Conservation (phyloP, 2,113 vertebrate genomes). For the Jacana jacana region DNA sequence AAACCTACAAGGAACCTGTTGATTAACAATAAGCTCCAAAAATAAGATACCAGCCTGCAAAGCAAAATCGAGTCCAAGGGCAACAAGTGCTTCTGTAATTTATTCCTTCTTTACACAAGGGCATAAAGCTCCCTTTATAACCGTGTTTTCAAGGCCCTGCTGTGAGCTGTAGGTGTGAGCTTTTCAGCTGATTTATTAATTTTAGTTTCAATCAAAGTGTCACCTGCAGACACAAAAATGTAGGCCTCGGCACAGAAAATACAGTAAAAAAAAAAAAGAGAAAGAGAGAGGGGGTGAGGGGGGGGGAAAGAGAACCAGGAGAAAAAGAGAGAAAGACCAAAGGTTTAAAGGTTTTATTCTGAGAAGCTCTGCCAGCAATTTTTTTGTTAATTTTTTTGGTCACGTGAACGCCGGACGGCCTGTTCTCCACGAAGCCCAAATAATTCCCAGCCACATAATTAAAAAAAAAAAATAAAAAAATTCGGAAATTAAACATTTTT, state of each 20-base stretch:
- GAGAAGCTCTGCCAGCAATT: conserved; percentile 71
- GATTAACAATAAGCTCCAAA: conserved; percentile 82
- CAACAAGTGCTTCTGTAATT: conserved; percentile 86
- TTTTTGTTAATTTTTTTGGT: neutral
- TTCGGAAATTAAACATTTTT: conserved; percentile 83
- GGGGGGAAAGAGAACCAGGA: no score
- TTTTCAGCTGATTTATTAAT: conserved; percentile 87
- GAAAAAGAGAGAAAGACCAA: conserved; percentile 24
- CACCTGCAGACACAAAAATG: conserved; percentile 87
- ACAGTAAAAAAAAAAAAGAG: conserved; percentile 49
- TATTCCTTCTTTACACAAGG: conserved; percentile 82
- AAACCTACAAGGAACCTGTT: conserved; percentile 83
- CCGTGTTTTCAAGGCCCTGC: conserved; percentile 81
- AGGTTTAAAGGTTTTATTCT: conserved; percentile 67
- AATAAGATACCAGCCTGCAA: conserved; percentile 83
- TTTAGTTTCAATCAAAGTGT: conserved; percentile 88
- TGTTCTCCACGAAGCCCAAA: conserved; percentile 54
- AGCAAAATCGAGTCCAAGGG: conserved; percentile 82
- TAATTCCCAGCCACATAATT: conserved; percentile 72
- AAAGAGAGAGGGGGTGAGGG: neutral
- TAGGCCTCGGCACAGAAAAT: conserved; percentile 74
- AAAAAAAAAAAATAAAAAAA: conserved; percentile 13
- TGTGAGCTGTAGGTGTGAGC: conserved; percentile 86
- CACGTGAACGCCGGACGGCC: neutral
- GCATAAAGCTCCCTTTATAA: conserved; percentile 85